Conservation (phyloP, 2,888 invertebrate genomes). For the Netelia melanura region DNA sequence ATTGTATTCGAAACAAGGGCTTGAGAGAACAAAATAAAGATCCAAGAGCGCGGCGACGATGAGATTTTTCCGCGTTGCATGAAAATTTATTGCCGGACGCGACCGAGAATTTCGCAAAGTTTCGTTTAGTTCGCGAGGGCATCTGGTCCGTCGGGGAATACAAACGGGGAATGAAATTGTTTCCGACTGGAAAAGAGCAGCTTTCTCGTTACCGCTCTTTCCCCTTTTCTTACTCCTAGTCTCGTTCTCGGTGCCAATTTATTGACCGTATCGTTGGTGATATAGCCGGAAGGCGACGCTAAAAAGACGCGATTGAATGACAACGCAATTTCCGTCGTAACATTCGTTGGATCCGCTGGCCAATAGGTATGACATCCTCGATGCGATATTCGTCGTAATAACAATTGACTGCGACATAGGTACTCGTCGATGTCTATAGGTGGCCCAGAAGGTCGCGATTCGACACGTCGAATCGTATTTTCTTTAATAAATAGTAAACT, state of each 20-base stretch:
- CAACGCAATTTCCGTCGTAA: neutral
- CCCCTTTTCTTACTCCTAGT: neutral
- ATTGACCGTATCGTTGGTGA: conserved; percentile 11
- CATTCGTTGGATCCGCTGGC: no score
- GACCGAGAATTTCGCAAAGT: conserved; percentile 40
- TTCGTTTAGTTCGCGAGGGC: conserved; percentile 8
- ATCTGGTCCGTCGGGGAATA: conserved; percentile 11
- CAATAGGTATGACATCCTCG: no score
- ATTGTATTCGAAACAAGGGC: conserved; percentile 37
- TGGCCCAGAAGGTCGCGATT: no score
- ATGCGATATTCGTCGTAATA: no score
- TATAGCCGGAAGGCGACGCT: conserved; percentile 9
- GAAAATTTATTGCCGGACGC: conserved; percentile 47
- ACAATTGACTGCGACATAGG: no score
- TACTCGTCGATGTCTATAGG: no score
- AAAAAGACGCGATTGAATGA: neutral
- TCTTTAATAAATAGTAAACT: no score
- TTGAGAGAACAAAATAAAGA: conserved; percentile 23
- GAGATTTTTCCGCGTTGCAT: conserved; percentile 4
- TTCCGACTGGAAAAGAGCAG: conserved; percentile 8
- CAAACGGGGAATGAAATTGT: conserved; percentile 26
- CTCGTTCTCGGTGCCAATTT: conserved; percentile 18
- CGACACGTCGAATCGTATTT: no score
- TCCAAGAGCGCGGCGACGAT: conserved; percentile 7
- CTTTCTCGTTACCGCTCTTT: conserved; percentile 8